Evolutionary conservation across 2,888 invertebrate genomes (phyloP), one percentile per base, ranked within the genome.

Genomic region (Thecophora atra): DNA sequence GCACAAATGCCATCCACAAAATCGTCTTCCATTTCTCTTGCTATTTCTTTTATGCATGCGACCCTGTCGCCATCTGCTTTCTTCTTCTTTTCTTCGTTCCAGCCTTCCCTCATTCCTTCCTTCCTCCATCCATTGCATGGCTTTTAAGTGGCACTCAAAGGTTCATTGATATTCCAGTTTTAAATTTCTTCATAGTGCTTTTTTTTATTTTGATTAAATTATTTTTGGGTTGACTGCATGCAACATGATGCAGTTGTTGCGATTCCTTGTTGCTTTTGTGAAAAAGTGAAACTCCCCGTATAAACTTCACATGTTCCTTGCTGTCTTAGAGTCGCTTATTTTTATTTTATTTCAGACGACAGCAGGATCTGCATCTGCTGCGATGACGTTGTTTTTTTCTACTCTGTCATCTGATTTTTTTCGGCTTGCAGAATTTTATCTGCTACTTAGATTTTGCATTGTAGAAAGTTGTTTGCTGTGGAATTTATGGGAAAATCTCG

Each of bases 381-480:
- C 21, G 44, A 24, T 64, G 64, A 26, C 11, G 26, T 58, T 58
- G 26, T 24, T 8, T 37, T 37, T 21, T 5, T 21, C 24, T 54
- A 15, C 21, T 54, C 24, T 37, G 7, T 54, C 54, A 11, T 54
- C 11, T 54, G 30, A 56, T 30, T 42, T 44, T 65, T 65, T 47
- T 56, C 78, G 19, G 26, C 60, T 78, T 54, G 60, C 51, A 70
- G 70, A 70, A 70, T 63, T 52, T 70, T 70, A 70, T 70, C 70
- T n/a, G 37, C 70, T 42, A 52, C 44, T 70, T 62, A 63, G 70
- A 70, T 52, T 51, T 19, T 42, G 62, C 56, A 30, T 75, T 75
- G 73, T 72, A 74, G 75, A 75, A 74, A 81, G 82, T 81, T 81
- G 81, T 79, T 79, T 79, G 80, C 79, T 80, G 79, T 80, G 72